A percentile compares a stretch with the other conserved stretches of the same genome.
Conservation (phyloP, 2,888 invertebrate species). For the Chrysomela aeneicollis region DNA sequence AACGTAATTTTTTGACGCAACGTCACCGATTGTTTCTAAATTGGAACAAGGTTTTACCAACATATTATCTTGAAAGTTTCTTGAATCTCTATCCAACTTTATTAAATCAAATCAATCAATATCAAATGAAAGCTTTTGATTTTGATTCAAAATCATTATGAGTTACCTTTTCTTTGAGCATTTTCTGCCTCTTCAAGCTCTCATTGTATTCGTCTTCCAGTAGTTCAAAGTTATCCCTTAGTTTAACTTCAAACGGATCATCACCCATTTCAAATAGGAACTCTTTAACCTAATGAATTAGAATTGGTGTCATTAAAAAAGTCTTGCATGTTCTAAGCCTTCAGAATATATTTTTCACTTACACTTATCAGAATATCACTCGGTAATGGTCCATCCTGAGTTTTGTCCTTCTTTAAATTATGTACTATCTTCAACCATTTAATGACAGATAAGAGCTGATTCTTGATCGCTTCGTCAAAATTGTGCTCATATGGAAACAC, state of each 20-base stretch:
- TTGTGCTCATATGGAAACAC: constrained; percentile 88
- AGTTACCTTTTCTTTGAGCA: constrained; percentile 89
- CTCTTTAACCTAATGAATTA: constrained; percentile 74
- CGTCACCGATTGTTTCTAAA: no score
- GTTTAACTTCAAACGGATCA: constrained; percentile 97
- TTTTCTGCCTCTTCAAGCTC: constrained; percentile 85
- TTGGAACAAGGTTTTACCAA: no score
- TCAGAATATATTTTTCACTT: constrained; percentile 46
- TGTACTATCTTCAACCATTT: constrained; percentile 95
- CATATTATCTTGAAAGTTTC: no score
- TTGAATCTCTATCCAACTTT: no score
- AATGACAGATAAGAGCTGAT: constrained; percentile 86
- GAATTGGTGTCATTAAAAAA: not conserved
- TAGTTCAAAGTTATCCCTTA: constrained; percentile 94
- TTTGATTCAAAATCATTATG: no score
- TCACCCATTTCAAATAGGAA: constrained; percentile 93
- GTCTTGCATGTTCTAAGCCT: not conserved
- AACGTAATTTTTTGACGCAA: no score
- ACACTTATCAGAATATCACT: constrained; percentile 91
- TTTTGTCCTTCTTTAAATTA: constrained; percentile 71
- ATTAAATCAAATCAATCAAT: no score
- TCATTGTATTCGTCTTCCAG: constrained; percentile 96
- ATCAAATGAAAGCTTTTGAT: no score
- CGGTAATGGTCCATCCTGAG: constrained; percentile 76
- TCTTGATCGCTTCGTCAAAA: constrained; percentile 87